Percentiles rank a stretch among this genome's conserved stretches.
phyloP scores from a whole-genome alignment of 1,140 invertebrate species.

The Conopomorpha cramerella region DNA sequence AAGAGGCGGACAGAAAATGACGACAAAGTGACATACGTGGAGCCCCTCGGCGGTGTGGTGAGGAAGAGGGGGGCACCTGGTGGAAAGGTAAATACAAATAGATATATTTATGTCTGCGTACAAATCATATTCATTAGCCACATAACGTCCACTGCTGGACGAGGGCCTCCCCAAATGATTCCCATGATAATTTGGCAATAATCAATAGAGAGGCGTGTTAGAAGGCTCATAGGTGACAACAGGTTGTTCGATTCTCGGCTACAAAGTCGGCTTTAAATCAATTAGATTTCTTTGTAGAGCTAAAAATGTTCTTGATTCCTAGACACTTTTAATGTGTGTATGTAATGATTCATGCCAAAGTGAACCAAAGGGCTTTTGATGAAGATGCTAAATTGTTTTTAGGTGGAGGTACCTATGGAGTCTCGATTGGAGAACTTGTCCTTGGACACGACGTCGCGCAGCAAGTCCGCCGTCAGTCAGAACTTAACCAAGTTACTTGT shows the following conservation, averaged over 20 bases:
- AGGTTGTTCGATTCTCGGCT: too few species aligned
- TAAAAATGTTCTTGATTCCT: too few species aligned
- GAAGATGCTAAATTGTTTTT: conserved; percentile 4
- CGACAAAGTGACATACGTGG: conserved; percentile 27
- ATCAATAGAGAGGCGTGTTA: too few species aligned
- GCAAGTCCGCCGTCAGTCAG: conserved; percentile 58
- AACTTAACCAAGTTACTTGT: conserved; percentile 76
- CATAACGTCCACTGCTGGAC: too few species aligned
- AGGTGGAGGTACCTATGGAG: conserved; percentile 76
- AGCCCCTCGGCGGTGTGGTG: conserved; percentile 26
- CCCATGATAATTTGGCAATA: too few species aligned
- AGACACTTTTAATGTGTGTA: too few species aligned
- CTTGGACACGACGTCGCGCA: conserved; percentile 49
- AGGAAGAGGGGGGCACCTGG: conserved; percentile 31
- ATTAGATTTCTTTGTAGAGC: too few species aligned
- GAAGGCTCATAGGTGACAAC: too few species aligned
- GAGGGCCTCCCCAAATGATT: too few species aligned
- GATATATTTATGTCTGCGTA: conserved; percentile 1
- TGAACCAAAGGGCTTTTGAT: not conserved
- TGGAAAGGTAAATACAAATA: conserved; percentile 19
- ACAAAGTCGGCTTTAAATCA: too few species aligned
- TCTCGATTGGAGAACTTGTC: conserved; percentile 73
- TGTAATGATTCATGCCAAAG: too few species aligned
- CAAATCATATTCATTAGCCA: too few species aligned
- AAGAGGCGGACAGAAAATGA: conserved; percentile 14